Evolutionary conservation across 1,140 invertebrate genomes (phyloP).

Genomic region (Ips nitidus): DNA sequence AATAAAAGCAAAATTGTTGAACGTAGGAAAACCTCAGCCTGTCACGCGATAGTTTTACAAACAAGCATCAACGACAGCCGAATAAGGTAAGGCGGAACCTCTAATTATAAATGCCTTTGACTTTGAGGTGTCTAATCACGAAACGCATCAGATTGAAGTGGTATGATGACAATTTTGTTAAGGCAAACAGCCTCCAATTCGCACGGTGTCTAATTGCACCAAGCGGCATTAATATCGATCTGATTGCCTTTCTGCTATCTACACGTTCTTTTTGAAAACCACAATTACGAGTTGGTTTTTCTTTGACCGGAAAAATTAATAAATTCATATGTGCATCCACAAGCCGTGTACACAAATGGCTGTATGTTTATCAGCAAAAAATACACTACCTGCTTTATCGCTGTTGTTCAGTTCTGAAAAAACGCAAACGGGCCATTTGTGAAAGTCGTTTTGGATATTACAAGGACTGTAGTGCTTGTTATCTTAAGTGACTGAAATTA

Average conservation of each 20-base stretch:
- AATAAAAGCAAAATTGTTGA: constrained; percentile 24
- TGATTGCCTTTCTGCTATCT: neutral
- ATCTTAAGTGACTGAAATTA: no score
- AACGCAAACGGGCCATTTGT: no score
- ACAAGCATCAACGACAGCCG: constrained; percentile 21
- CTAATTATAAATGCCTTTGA: constrained; percentile 33
- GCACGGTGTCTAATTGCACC: constrained; percentile 22
- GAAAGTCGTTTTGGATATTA: no score
- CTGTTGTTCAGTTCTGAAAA: no score
- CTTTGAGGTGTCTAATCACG: constrained; percentile 27
- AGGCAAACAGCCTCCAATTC: constrained; percentile 16
- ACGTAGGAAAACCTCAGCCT: constrained; percentile 4
- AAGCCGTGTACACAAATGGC: no score
- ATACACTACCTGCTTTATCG: no score
- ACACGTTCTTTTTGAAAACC: no score
- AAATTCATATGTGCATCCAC: no score
- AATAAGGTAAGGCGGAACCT: constrained; percentile 12
- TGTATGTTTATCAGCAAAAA: no score
- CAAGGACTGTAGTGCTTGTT: no score
- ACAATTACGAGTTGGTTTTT: no score
- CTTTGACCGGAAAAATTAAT: no score
- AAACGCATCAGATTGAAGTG: constrained; percentile 24
- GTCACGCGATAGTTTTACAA: constrained; percentile 26
- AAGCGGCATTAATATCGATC: constrained; percentile 23
- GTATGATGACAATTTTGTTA: constrained; percentile 16